Percentiles rank a stretch among this genome's conserved stretches.
Conservation (phyloP, 2,888 invertebrate species). For the Clunio marinus region DNA sequence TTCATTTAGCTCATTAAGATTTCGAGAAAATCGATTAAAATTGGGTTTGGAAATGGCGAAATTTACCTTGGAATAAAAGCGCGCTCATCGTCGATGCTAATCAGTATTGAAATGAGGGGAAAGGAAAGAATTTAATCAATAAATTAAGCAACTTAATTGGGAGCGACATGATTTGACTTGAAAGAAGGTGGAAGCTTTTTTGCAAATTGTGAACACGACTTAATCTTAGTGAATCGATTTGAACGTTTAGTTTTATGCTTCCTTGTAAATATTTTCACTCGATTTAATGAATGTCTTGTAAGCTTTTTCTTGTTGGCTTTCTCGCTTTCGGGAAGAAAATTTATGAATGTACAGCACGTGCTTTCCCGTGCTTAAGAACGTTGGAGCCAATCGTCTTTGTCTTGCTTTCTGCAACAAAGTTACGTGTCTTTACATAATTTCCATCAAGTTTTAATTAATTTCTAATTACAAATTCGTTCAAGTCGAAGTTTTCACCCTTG, state of each 20-base stretch:
- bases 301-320: background rate
- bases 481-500: too few relatives aligned
- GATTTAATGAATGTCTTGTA: background rate
- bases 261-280: too few relatives aligned
- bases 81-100: background rate
- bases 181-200: background rate
- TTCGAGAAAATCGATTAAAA: background rate
- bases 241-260: too few relatives aligned
- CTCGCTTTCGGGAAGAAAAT: background rate
- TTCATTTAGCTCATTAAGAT: constrained; percentile 17
- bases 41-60: background rate
- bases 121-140: background rate
- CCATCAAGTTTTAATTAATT: constrained; percentile 12
- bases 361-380: background rate
- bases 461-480: too few relatives aligned
- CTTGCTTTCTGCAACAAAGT: background rate
- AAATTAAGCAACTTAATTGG: constrained; percentile 6
- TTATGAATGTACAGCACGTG: constrained; percentile 24
- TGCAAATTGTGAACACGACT: background rate
- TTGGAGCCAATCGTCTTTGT: background rate
- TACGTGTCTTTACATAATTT: constrained; percentile 13
- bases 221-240: background rate
- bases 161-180: background rate
- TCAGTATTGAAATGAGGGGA: background rate
- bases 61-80: background rate